Evolutionary conservation across 2,888 invertebrate genomes (phyloP).

Genomic region (Leptinotarsa peninsularis): DNA sequence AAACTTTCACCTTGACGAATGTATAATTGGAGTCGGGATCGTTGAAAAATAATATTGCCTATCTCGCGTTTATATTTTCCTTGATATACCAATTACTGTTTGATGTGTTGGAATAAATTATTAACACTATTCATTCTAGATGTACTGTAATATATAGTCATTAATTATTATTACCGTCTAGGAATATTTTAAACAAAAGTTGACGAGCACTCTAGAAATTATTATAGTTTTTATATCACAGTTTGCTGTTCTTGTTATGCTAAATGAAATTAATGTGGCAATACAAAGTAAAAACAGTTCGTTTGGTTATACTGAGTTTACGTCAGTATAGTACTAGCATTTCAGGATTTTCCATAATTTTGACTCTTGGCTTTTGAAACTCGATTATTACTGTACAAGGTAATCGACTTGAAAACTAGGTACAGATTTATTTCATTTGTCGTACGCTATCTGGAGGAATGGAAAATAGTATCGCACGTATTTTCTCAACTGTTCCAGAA

Average conservation of each 20-base stretch:
- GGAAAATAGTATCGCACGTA: too few relatives aligned
- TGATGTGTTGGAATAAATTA: not conserved
- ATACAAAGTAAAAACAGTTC: not conserved
- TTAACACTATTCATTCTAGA: not conserved
- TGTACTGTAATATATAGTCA: not conserved
- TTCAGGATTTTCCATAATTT: not conserved
- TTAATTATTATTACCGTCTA: not conserved
- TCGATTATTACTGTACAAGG: too few relatives aligned
- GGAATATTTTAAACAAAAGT: not conserved
- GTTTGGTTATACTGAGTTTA: not conserved
- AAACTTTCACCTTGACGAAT: too few relatives aligned
- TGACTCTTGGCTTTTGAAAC: not conserved
- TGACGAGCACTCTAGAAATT: not conserved
- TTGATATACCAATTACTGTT: not conserved
- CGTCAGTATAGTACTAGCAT: not conserved
- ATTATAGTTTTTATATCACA: not conserved
- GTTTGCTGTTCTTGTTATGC: not conserved
- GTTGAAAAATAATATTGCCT: too few relatives aligned
- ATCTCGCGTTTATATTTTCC: not conserved
- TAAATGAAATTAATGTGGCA: not conserved
- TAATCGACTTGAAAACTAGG: too few relatives aligned
- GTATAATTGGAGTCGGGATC: too few relatives aligned
- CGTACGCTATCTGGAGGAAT: too few relatives aligned
- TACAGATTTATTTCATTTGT: too few relatives aligned
- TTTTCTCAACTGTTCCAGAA: too few relatives aligned